phyloP scores from a whole-genome alignment of 1,140 invertebrate species.

The Adelges cooleyi region DNA sequence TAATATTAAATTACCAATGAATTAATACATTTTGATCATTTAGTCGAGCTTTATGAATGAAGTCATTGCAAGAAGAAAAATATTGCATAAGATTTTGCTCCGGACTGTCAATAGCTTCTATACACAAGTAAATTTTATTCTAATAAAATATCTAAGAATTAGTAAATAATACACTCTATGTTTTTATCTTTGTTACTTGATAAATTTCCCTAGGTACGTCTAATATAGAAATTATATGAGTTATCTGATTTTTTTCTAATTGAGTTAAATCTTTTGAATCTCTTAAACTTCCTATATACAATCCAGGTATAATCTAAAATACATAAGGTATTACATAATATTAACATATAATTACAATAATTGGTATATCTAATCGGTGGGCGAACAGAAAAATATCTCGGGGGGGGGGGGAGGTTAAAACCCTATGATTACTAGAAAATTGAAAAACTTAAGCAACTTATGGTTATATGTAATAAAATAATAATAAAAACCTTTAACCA shows the following conservation, averaged over 20 bases:
- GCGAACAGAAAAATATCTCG: no score
- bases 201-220: constrained; percentile 77
- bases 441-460: no score
- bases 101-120: constrained; percentile 82
- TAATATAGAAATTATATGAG: constrained; percentile 90
- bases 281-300: constrained; percentile 77
- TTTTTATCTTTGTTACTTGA: constrained; percentile 48
- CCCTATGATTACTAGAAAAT: no score
- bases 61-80: constrained; percentile 88
- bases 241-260: constrained; percentile 77
- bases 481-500: no score
- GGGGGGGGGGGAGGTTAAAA: no score
- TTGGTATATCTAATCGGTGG: no score
- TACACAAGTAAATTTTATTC: constrained; percentile 91
- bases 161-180: no score
- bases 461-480: no score
- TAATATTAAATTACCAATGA: constrained; percentile 91
- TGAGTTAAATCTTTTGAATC: constrained; percentile 86
- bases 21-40: constrained; percentile 85
- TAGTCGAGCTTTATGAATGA: constrained; percentile 81
- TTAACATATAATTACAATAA: no score
- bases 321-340: no score
- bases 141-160: no score
- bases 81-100: constrained; percentile 87
- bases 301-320: constrained; percentile 65